Conservation (phyloP, 2,888 invertebrate genomes). For the Augiades crinisus region DNA sequence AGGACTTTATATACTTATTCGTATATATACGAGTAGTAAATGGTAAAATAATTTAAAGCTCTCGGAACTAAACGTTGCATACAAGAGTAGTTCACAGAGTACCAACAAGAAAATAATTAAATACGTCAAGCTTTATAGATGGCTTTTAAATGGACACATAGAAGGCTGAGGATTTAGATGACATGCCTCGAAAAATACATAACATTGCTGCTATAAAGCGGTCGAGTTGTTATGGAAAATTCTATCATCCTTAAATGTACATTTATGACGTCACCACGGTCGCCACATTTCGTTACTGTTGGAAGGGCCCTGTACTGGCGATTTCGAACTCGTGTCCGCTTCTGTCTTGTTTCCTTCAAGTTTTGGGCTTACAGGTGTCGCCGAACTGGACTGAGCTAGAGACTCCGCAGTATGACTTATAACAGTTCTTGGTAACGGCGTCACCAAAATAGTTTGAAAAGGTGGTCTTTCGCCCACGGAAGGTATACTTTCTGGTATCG, state of each 20-base stretch:
- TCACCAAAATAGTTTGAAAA: conserved; percentile 31
- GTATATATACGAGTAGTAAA: no score
- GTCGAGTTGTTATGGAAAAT: no score
- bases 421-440: conserved; percentile 49
- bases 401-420: conserved; percentile 73
- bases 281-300: conserved; percentile 68
- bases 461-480: conserved; percentile 43
- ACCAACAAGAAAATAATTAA: no score
- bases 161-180: no score
- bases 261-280: conserved; percentile 64
- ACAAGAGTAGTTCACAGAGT: no score
- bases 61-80: no score
- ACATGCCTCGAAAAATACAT: no score
- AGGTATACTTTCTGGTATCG: conserved; percentile 61
- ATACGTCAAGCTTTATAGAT: no score
- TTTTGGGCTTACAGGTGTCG: conserved; percentile 23
- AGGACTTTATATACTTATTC: no score
- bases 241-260: no score
- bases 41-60: no score
- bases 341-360: conserved; percentile 40
- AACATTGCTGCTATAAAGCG: not conserved
- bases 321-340: conserved; percentile 54
- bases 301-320: conserved; percentile 60
- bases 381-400: conserved; percentile 51
- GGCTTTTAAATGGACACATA: no score